Conservation (phyloP, 2,797 vertebrate genomes). For the Merluccius polli region DNA sequence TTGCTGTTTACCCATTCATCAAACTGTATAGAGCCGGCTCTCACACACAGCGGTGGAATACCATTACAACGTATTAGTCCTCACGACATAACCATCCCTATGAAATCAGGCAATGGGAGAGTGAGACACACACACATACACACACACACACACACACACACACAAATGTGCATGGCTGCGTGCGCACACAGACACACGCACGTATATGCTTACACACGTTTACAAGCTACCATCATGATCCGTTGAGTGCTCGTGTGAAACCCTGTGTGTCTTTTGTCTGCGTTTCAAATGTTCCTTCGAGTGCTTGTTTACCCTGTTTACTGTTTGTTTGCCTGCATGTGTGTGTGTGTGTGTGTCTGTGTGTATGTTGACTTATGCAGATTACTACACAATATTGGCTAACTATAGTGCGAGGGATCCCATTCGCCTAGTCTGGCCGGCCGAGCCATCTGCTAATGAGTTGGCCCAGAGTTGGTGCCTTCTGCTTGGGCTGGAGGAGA, state of each 20-base stretch:
- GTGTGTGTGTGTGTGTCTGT: background rate
- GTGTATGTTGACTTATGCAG: conserved; percentile 46
- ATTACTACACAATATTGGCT: conserved; percentile 37
- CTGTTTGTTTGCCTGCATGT: background rate
- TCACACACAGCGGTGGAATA: conserved; percentile 35
- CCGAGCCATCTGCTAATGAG: conserved; percentile 38
- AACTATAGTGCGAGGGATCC: conserved; percentile 54
- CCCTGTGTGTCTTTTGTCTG: background rate
- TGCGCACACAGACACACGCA: too few relatives aligned
- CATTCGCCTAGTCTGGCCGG: conserved; percentile 50
- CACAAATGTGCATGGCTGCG: too few relatives aligned
- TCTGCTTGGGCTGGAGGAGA: conserved; percentile 21
- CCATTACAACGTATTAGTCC: conserved; percentile 39
- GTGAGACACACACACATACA: background rate
- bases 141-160: background rate
- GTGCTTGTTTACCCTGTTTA: background rate
- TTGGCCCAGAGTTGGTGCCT: conserved; percentile 41
- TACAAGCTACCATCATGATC: background rate
- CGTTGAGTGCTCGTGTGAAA: background rate
- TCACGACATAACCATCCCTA: conserved; percentile 46
- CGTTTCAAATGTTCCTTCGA: background rate
- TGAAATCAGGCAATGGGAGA: conserved; percentile 17
- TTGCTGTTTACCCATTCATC: conserved; percentile 55
- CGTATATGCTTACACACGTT: background rate
- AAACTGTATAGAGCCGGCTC: conserved; percentile 36